Percentiles rank a stretch among this genome's conserved stretches.
phyloP scores from a whole-genome alignment of 2,888 invertebrate species.

The Sminthurinus aureus region DNA sequence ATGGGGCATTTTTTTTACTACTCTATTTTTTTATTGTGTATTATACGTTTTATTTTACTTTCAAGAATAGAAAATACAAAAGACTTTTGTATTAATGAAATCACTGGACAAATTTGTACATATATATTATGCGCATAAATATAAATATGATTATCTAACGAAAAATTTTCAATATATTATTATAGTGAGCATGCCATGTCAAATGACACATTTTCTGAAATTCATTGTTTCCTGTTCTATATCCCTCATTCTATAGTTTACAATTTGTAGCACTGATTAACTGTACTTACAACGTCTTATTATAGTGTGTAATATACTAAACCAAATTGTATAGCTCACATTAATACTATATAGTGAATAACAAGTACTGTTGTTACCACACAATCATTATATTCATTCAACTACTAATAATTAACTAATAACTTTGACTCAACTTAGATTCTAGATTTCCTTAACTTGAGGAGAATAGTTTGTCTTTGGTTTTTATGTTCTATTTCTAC shows the following conservation, averaged over 20 bases:
- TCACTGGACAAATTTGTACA: not conserved
- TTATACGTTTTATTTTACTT: too few species aligned
- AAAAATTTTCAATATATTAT: slow-evolving; percentile 11
- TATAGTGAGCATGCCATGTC: slow-evolving; percentile 47
- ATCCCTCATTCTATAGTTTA: slow-evolving; percentile 10
- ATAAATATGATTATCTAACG: not conserved
- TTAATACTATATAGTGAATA: not conserved
- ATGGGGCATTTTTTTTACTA: too few species aligned
- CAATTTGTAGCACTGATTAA: slow-evolving; percentile 1
- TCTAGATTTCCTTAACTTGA: not conserved
- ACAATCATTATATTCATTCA: not conserved
- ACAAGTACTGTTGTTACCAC: not conserved
- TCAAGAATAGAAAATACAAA: not conserved
- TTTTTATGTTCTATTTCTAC: not conserved
- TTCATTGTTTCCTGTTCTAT: slow-evolving; percentile 36
- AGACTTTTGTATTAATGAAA: not conserved
- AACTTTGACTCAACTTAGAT: not conserved
- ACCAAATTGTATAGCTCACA: not conserved
- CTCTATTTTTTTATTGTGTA: too few species aligned
- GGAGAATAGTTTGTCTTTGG: not conserved
- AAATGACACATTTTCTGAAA: slow-evolving; percentile 60
- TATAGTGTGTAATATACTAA: not conserved
- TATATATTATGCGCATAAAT: not conserved
- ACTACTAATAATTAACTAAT: not conserved
- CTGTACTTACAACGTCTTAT: not conserved